Conservation (phyloP, 2,797 vertebrate species). For the Lagorchestes hirsutus region DNA sequence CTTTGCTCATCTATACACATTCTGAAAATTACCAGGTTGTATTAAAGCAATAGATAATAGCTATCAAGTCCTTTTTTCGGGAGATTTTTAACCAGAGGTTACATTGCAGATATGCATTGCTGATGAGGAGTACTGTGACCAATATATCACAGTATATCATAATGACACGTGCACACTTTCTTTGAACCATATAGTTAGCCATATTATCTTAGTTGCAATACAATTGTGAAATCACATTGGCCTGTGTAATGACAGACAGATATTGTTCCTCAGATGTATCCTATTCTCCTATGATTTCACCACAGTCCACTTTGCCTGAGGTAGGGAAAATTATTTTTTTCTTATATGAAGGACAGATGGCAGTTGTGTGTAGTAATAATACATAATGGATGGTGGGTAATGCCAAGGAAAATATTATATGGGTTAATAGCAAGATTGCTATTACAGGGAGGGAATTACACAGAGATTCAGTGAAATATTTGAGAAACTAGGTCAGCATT, state of each 20-base stretch:
- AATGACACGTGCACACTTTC: not conserved
- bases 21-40: not conserved
- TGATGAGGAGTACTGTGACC: not conserved
- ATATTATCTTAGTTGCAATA: slow-evolving; percentile 35
- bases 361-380: slow-evolving; percentile 37
- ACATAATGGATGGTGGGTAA: not conserved
- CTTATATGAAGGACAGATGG: not conserved
- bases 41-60: not conserved
- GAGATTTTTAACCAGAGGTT: not conserved
- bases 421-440: slow-evolving; percentile 16
- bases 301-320: not conserved
- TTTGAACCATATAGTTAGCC: slow-evolving; percentile 30
- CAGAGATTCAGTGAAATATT: slow-evolving; percentile 35
- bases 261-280: not conserved
- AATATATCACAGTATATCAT: not conserved
- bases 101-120: not conserved
- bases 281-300: slow-evolving; percentile 13
- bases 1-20: not conserved
- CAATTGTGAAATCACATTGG: slow-evolving; percentile 17
- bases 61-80: not conserved
- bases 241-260: not conserved
- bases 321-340: not conserved
- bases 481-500: not conserved
- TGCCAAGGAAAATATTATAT: slow-evolving; percentile 13
- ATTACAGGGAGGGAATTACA: slow-evolving; percentile 31